These are phyloP conservation scores for Orchestia grillus DNA, from an alignment of 1,140 invertebrate species.

Conservation along the genomic window DNA sequence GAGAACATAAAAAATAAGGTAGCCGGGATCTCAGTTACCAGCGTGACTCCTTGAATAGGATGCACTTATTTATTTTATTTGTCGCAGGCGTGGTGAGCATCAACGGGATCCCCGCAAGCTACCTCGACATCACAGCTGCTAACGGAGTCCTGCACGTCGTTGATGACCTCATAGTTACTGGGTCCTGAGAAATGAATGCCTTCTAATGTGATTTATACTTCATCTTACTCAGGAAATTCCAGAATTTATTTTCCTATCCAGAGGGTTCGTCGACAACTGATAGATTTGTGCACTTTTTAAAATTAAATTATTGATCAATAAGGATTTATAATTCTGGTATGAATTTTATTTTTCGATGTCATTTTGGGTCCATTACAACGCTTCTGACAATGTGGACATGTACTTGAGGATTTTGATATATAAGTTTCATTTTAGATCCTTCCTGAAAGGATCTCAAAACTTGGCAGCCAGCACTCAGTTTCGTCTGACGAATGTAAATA, in stretches of 20 bases:
- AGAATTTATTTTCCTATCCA: neutral
- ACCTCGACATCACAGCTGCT: slow-evolving; percentile 42
- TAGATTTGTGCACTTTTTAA: neutral
- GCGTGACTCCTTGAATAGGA: neutral
- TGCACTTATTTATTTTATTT: neutral
- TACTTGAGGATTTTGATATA: neutral
- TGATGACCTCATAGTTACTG: slow-evolving; percentile 31
- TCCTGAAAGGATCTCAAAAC: neutral
- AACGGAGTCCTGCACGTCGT: slow-evolving; percentile 48
- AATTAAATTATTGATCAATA: neutral
- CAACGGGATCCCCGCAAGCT: neutral
- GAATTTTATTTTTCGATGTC: neutral
- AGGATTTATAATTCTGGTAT: neutral
- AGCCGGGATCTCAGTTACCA: neutral
- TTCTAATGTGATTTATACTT: neutral
- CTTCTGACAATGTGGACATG: neutral
- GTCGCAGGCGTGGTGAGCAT: slow-evolving; percentile 24
- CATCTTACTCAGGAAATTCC: neutral
- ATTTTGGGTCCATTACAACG: neutral
- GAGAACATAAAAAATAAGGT: neutral
- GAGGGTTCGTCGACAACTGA: neutral
- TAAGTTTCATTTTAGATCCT: neutral
- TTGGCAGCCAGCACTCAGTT: too few species aligned
- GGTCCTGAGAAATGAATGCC: neutral
- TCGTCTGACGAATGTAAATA: neutral